Base-by-base conservation (phyloP, 2,888 invertebrate species). In the Drosophila heteroneura region DNA sequence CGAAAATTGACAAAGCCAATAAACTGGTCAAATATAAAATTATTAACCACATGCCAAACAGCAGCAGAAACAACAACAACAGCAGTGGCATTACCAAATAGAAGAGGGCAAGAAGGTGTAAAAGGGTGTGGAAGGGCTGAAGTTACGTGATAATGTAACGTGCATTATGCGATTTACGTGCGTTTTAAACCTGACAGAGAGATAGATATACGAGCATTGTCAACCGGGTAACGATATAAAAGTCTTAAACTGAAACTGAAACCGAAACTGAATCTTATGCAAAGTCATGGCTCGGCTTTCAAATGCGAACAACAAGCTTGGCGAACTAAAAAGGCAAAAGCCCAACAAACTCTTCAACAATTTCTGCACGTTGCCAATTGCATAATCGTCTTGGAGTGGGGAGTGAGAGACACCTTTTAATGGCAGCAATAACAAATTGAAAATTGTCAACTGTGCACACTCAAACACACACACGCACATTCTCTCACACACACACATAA, bases 341-440 rank as follows among this genome's bases (percentile, higher is more conserved):
- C 57, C 74, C 73, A 81, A 65, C 65, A 69, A 73, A 57, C 70
- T 73, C 81, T 74, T 81, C 70, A 77, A 58, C 87, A 85, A 82
- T 85, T 87, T 85, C 85, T 89, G 85, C 89, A 85, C 89, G 82
- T 85, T 85, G 87, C 80, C 87, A 82, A 84, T 85, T 85, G 88
- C 85, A 89, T 85, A 85, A 85, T 70, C 73, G 57, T 22, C 33
- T 16, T 49, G 44, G 44, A 44, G 57, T 28, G 62, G 32, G 30
- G 57, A 26, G 63, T 41, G 54, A 77, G 77, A 70, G 79, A 87
- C 87, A 89, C 89, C 87, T 57, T 76, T 73, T 82, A 79, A 74
- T 69, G 70, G 73, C 63, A 64, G 86, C 74, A 81, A 74, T 83
- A 87, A 85, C 83, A 87, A 90, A 85, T 87, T 83, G 81, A 79